These are phyloP conservation scores for Pseudolaguvia tuberculata DNA, from an alignment of 2,113 vertebrate genomes.

Conservation along the genomic window DNA sequence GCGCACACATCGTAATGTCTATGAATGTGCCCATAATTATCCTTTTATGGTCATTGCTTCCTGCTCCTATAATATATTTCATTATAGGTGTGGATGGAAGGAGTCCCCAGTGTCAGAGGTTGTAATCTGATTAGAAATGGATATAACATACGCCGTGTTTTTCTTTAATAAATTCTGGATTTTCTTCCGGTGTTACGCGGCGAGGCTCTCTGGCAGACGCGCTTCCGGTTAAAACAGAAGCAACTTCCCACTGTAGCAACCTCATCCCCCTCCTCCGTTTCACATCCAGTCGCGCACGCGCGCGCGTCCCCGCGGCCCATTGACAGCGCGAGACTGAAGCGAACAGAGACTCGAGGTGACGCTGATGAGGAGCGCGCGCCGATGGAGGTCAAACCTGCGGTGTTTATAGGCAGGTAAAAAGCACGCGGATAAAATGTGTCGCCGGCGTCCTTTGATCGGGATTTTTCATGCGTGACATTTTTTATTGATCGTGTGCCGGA, in stretches of 20 bases:
- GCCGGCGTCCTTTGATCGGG: not conserved
- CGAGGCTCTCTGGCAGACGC: not conserved
- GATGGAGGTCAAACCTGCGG: slow-evolving; percentile 63
- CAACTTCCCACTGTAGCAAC: slow-evolving; percentile 4
- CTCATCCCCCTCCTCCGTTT: slow-evolving; percentile 56
- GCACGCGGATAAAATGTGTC: not conserved
- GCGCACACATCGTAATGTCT: too few relatives aligned
- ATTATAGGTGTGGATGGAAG: too few relatives aligned
- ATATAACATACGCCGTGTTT: too few relatives aligned
- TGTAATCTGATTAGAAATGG: too few relatives aligned
- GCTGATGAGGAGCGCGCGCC: slow-evolving; percentile 28
- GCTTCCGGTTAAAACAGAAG: not conserved
- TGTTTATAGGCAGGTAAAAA: slow-evolving; percentile 52
- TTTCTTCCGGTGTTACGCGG: too few relatives aligned
- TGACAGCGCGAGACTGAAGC: slow-evolving; percentile 64
- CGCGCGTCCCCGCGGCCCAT: slow-evolving; percentile 66
- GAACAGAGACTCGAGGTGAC: slow-evolving; percentile 57
- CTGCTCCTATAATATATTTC: too few relatives aligned
- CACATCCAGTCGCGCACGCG: slow-evolving; percentile 59
- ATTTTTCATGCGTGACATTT: too few relatives aligned
- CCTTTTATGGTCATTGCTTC: too few relatives aligned
- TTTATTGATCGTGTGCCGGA: not conserved
- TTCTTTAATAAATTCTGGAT: too few relatives aligned
- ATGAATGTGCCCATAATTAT: too few relatives aligned
- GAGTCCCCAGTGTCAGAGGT: too few relatives aligned